Percentiles rank a stretch among this genome's conserved stretches.
These are phyloP conservation scores for Dendroctonus valens DNA, from an alignment of 1,140 invertebrate species.

Conservation along the genomic window DNA sequence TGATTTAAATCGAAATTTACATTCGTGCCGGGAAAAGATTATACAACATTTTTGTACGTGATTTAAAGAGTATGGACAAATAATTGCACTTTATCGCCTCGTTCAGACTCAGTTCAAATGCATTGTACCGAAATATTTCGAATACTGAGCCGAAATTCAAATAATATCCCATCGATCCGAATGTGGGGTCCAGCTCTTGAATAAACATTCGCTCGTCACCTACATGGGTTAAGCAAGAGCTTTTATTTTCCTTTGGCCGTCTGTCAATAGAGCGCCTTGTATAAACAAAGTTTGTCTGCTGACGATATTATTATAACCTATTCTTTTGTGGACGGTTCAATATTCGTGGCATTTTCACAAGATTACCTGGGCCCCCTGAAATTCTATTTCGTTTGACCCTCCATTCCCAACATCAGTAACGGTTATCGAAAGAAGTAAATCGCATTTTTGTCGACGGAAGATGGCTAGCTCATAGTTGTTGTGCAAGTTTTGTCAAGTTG, in stretches of 20 bases:
- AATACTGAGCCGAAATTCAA: slow-evolving; percentile 16
- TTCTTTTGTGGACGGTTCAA: slow-evolving; percentile 7
- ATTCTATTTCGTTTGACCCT: slow-evolving; percentile 3
- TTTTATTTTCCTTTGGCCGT: slow-evolving; percentile 21
- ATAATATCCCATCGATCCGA: neutral
- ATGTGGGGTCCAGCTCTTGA: slow-evolving; percentile 6
- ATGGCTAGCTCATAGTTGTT: too few species aligned
- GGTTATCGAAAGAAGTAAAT: too few species aligned
- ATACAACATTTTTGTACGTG: too few species aligned
- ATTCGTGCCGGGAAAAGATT: neutral
- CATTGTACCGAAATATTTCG: neutral
- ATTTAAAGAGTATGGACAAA: too few species aligned
- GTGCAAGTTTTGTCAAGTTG: too few species aligned
- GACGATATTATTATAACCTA: slow-evolving; percentile 17
- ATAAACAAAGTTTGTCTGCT: slow-evolving; percentile 16
- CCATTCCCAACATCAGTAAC: neutral
- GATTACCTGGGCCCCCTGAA: slow-evolving; percentile 5
- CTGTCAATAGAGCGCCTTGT: slow-evolving; percentile 21
- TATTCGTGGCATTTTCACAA: slow-evolving; percentile 8
- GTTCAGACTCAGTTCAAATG: too few species aligned
- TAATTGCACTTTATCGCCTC: too few species aligned
- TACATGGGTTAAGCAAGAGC: slow-evolving; percentile 22
- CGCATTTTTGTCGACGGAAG: too few species aligned
- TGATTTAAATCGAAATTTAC: too few species aligned
- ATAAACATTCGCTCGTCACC: slow-evolving; percentile 14